Conservation (phyloP, 1,140 invertebrate species). For the Acromyrmex echinatior region DNA sequence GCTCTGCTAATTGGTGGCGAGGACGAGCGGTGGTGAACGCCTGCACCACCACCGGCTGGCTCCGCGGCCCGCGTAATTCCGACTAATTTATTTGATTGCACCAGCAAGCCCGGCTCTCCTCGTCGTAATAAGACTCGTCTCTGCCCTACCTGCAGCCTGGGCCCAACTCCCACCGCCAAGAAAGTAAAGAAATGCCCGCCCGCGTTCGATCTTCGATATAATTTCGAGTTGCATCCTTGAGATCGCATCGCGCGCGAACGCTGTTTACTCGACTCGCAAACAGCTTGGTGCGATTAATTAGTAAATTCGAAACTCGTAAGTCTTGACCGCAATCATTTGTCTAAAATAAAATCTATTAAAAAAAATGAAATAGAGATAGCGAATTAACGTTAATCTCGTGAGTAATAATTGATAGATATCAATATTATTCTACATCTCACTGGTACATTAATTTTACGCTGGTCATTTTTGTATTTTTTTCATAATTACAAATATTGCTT, state of each 20-base stretch:
- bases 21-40: constrained; percentile 67
- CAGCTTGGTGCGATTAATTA: constrained; percentile 14
- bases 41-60: constrained; percentile 62
- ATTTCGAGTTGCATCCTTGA: constrained; percentile 25
- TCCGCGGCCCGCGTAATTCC: constrained; percentile 76
- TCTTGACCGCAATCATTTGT: not conserved
- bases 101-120: constrained; percentile 72
- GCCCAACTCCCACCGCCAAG: not conserved
- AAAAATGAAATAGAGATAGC: not conserved
- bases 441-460: not conserved
- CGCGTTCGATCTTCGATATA: constrained; percentile 40
- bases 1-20: constrained; percentile 78
- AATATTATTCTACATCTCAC: not conserved
- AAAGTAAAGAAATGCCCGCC: constrained; percentile 27
- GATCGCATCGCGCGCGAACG: constrained; percentile 17
- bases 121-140: constrained; percentile 77
- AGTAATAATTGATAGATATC: not conserved
- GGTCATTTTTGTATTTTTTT: not conserved
- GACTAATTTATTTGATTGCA: constrained; percentile 82
- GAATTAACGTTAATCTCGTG: not conserved
- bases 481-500: not conserved
- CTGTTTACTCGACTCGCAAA: not conserved
- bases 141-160: not conserved
- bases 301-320: not conserved
- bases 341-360: not conserved